Evolutionary conservation across 2,113 vertebrate genomes (phyloP).

Genomic region (Oxygymnocypris stewartii): DNA sequence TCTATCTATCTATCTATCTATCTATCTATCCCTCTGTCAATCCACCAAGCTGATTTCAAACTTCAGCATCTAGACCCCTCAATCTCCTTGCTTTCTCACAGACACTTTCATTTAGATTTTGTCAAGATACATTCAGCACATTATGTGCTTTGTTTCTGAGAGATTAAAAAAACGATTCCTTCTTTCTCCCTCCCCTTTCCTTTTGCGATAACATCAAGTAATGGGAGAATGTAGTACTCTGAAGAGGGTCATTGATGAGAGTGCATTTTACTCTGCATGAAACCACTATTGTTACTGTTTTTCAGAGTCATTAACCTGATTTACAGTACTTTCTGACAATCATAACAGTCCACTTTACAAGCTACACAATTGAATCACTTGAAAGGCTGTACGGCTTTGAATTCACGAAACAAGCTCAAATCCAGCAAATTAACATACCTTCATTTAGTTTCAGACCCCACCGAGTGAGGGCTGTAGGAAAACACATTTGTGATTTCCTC

Average conservation of each 20-base stretch:
- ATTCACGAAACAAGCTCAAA: background rate
- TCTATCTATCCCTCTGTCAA: conserved; percentile 63
- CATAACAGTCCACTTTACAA: conserved; percentile 45
- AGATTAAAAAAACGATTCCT: conserved; percentile 39
- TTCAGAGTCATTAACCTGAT: conserved; percentile 21
- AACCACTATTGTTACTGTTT: conserved; percentile 33
- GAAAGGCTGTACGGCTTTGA: background rate
- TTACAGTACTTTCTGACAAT: conserved; percentile 14
- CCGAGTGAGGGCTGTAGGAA: background rate
- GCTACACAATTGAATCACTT: conserved; percentile 44
- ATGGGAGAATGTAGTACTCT: conserved; percentile 44
- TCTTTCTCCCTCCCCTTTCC: background rate
- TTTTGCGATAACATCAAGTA: conserved; percentile 24
- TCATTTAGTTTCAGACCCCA: conserved; percentile 22
- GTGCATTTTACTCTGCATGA: conserved; percentile 22
- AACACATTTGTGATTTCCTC: conserved; percentile 16
- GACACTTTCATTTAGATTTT: conserved; percentile 80
- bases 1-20: conserved; percentile 32
- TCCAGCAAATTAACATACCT: conserved; percentile 1
- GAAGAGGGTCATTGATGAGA: background rate
- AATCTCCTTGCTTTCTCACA: too few relatives aligned
- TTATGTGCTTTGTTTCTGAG: conserved; percentile 66
- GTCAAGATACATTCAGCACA: conserved; percentile 75
- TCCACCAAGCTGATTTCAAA: conserved; percentile 53
- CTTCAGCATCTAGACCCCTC: conserved; percentile 51